Evolutionary conservation across 2,888 invertebrate genomes (phyloP).

Genomic region (Hypomecis punctinalis): DNA sequence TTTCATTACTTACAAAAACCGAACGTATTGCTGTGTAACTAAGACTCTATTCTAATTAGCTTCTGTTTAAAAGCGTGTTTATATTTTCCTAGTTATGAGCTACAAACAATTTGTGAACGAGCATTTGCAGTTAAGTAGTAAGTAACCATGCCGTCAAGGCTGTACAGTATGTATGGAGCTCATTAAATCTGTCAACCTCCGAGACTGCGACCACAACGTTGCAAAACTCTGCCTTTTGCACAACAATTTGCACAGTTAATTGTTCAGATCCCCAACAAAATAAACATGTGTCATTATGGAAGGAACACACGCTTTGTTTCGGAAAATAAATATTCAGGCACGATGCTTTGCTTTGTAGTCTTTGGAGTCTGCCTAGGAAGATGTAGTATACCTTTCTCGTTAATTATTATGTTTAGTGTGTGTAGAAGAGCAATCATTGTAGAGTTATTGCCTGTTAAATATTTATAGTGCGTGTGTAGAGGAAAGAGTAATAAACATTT

Average conservation of each 20-base stretch:
- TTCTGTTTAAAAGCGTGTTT: background rate
- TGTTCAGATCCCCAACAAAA: constrained; percentile 13
- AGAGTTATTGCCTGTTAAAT: no score
- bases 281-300: constrained; percentile 10
- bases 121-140: no score
- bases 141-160: constrained; percentile 18
- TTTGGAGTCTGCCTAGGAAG: no score
- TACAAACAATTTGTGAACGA: background rate
- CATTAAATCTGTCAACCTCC: constrained; percentile 21
- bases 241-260: constrained; percentile 25
- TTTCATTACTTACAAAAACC: no score
- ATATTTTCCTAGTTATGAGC: background rate
- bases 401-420: no score
- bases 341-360: background rate
- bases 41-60: no score
- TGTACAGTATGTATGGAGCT: constrained; percentile 6
- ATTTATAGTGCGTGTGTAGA: no score
- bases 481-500: no score
- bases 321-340: background rate
- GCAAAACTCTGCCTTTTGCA: constrained; percentile 20
- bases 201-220: constrained; percentile 20
- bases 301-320: background rate
- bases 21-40: no score
- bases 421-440: no score
- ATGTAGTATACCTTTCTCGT: no score